Percentiles rank a stretch among this genome's conserved stretches.
Evolutionary conservation across 2,113 vertebrate genomes (phyloP).

Genomic region (Sylvietta virens): DNA sequence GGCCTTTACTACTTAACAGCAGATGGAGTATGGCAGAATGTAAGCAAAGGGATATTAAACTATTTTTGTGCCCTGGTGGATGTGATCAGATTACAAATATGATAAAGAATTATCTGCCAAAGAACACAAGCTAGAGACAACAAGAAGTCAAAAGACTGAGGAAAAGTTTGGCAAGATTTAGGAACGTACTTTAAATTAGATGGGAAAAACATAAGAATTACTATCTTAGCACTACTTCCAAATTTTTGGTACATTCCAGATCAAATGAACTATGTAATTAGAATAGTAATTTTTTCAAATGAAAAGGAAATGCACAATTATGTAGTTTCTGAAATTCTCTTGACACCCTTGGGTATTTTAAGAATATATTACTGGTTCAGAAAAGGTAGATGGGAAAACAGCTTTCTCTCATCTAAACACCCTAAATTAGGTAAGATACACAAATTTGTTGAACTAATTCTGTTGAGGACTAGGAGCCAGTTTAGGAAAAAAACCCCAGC

Average conservation of each 20-base stretch:
- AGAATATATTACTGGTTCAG: neutral
- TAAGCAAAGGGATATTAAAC: slow-evolving; percentile 5
- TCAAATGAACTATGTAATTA: neutral
- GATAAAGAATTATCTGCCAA: slow-evolving; percentile 38
- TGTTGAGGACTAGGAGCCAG: neutral
- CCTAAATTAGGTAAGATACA: neutral
- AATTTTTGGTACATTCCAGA: neutral
- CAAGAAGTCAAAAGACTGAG: neutral
- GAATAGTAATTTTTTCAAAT: neutral
- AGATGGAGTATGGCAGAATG: neutral
- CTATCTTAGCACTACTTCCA: neutral
- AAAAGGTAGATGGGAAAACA: neutral
- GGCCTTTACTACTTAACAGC: neutral
- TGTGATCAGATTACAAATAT: slow-evolving; percentile 19
- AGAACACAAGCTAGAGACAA: neutral
- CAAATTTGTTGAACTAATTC: neutral
- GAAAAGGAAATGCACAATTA: neutral
- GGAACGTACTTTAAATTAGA: neutral
- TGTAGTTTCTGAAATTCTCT: neutral
- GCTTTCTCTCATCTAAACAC: neutral
- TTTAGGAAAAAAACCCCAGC: neutral
- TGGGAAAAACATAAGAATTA: neutral
- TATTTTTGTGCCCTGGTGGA: slow-evolving; percentile 40
- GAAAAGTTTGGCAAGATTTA: neutral
- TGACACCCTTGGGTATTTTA: neutral